These are phyloP conservation scores for Resseliella maxima DNA, from an alignment of 2,888 invertebrate species.

Conservation along the genomic window DNA sequence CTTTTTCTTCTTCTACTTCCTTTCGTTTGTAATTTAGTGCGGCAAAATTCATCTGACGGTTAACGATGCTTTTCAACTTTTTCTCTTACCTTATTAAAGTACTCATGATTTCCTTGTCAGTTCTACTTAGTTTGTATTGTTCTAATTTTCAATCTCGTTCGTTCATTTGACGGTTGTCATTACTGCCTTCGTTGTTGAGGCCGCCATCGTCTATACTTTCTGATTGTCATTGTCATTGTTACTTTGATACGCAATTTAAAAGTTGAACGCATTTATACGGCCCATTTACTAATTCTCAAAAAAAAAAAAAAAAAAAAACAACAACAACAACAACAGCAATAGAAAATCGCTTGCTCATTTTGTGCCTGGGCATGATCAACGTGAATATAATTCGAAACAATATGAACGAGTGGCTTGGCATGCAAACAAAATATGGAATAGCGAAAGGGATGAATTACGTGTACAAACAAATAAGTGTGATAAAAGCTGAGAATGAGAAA, in stretches of 20 bases:
- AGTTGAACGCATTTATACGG: conserved; percentile 21
- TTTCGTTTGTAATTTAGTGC: background rate
- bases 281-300: conserved; percentile 28
- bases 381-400: background rate
- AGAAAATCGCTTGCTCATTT: background rate
- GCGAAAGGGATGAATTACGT: background rate
- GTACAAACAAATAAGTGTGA: background rate
- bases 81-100: background rate
- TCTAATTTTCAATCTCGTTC: conserved; percentile 25
- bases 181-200: background rate
- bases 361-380: background rate
- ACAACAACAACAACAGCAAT: background rate
- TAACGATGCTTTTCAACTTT: conserved; percentile 7
- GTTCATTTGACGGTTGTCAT: background rate
- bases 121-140: background rate
- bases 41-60: conserved; percentile 13
- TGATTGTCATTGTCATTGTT: conserved; percentile 5
- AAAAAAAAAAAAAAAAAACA: too few relatives aligned
- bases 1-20: background rate
- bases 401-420: background rate
- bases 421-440: background rate
- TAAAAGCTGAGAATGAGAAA: background rate
- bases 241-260: background rate
- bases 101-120: background rate
- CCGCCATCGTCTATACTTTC: background rate